phyloP scores from a whole-genome alignment of 1,140 invertebrate species.

The Tyrophagus putrescentiae region DNA sequence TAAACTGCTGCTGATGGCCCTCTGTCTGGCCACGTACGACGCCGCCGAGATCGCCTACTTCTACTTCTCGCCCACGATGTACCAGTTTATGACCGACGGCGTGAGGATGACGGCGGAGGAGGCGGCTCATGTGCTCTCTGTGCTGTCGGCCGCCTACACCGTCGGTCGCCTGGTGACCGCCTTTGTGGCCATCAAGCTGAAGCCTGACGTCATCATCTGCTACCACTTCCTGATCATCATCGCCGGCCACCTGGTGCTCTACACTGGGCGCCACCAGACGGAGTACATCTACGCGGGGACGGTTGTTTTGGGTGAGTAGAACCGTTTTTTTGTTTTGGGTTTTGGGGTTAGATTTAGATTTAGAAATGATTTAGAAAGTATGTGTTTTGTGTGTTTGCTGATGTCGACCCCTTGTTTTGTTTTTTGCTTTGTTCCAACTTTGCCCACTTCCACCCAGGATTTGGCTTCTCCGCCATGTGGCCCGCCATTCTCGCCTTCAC shows the following conservation, averaged over 20 bases:
- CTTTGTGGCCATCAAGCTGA: conserved; percentile 12
- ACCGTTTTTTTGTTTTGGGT: not conserved
- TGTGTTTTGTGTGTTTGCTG: too few relatives aligned
- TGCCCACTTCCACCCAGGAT: not conserved
- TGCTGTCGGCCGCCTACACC: conserved; percentile 6
- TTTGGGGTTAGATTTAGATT: not conserved
- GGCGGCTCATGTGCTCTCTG: conserved; percentile 12
- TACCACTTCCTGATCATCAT: conserved; percentile 18
- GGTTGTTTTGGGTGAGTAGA: conserved; percentile 12
- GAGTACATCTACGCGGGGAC: not conserved
- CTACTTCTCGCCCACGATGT: not conserved
- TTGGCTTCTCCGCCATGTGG: conserved; percentile 19
- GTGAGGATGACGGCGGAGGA: not conserved
- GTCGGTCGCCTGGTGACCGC: conserved; percentile 6
- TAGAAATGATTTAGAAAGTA: too few relatives aligned
- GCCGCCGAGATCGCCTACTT: conserved; percentile 13
- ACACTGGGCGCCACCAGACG: not conserved
- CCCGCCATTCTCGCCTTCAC: conserved; percentile 17
- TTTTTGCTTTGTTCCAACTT: not conserved
- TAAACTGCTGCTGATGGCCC: not conserved
- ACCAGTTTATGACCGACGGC: not conserved
- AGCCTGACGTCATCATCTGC: conserved; percentile 6
- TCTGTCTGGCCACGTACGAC: conserved; percentile 4
- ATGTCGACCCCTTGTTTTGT: too few relatives aligned
- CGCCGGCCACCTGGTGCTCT: not conserved